Evolutionary conservation across 2,113 vertebrate genomes (phyloP).

Genomic region (Nothoprocta pentlandii): DNA sequence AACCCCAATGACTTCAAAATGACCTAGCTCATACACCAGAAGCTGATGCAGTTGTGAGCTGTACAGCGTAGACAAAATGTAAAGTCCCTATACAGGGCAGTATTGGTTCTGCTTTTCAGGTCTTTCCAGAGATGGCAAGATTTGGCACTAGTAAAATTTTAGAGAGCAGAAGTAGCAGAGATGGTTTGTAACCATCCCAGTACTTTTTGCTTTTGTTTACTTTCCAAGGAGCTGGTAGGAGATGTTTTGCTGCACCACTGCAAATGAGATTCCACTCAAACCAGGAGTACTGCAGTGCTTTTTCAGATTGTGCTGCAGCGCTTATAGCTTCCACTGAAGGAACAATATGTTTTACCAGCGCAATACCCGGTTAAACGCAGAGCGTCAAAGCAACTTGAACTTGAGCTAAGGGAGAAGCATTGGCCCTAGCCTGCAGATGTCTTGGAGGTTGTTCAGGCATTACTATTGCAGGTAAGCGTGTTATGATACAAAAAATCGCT

Average conservation of each 20-base stretch:
- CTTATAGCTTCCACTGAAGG: neutral
- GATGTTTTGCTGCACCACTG: neutral
- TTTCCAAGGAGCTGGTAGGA: neutral
- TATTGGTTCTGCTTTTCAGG: neutral
- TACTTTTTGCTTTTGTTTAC: neutral
- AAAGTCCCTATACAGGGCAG: neutral
- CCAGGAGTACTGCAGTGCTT: neutral
- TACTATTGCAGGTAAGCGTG: neutral
- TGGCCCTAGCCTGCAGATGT: neutral
- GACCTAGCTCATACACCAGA: neutral
- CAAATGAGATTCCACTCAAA: neutral
- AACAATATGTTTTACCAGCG: neutral
- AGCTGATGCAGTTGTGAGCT: neutral
- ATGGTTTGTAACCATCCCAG: neutral
- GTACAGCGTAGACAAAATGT: neutral
- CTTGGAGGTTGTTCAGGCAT: neutral
- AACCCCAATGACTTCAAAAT: neutral
- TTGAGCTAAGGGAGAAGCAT: neutral
- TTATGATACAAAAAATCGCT: neutral
- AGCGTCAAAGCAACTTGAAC: neutral
- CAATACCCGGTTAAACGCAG: neutral
- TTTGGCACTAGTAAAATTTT: neutral
- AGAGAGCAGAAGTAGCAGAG: neutral
- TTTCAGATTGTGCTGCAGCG: neutral
- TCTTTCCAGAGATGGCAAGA: neutral